Conservation (phyloP, 2,113 vertebrate genomes). For the Ia io region DNA sequence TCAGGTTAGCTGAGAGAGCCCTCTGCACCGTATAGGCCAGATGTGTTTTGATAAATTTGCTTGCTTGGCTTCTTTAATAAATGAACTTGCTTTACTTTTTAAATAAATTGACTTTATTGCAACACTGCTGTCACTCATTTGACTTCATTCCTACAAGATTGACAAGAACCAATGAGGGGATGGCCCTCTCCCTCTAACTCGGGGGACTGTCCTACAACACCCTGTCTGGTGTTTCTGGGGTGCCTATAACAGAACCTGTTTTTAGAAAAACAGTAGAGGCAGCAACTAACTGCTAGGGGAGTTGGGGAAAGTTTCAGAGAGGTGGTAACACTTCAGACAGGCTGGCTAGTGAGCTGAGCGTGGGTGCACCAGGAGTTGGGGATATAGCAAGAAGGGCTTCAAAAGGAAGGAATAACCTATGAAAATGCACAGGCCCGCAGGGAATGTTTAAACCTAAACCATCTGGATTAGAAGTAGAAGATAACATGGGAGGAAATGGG, state of each 20-base stretch:
- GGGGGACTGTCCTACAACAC: too few relatives aligned
- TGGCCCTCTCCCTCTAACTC: too few relatives aligned
- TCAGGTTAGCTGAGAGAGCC: too few relatives aligned
- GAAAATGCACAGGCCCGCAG: not conserved
- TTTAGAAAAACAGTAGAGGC: not conserved
- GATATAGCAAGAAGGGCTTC: not conserved
- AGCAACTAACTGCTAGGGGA: not conserved
- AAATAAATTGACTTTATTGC: too few relatives aligned
- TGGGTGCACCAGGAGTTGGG: not conserved
- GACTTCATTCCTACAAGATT: too few relatives aligned
- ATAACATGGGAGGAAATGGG: not conserved
- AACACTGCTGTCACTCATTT: too few relatives aligned
- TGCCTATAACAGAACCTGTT: not conserved
- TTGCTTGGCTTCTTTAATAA: too few relatives aligned
- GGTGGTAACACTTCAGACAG: not conserved
- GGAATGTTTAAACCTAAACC: not conserved
- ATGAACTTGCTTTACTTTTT: too few relatives aligned
- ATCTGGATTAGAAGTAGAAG: not conserved
- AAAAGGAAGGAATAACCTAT: not conserved
- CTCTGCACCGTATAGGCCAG: too few relatives aligned
- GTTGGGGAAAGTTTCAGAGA: not conserved
- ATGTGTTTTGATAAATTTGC: too few relatives aligned
- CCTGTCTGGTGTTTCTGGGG: too few relatives aligned
- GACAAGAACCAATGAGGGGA: too few relatives aligned
- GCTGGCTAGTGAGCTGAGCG: not conserved